These are phyloP conservation scores for Thunnus albacares DNA, from an alignment of 2,797 vertebrate species.

Conservation along the genomic window DNA sequence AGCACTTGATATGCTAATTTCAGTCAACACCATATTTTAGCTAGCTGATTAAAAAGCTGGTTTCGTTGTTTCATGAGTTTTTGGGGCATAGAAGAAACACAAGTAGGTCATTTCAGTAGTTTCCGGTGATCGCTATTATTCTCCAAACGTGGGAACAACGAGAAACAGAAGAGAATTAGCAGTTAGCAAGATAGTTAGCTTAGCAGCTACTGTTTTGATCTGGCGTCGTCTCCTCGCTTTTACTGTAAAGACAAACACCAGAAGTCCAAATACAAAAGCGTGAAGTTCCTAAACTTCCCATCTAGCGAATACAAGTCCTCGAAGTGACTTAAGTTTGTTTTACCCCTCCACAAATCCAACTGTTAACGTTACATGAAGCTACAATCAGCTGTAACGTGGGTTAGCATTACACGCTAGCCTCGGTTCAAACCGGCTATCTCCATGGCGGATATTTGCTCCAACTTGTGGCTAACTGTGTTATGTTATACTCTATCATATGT, in stretches of 20 bases:
- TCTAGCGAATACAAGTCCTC: too few species aligned
- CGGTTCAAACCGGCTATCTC: not conserved
- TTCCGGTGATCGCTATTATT: not conserved
- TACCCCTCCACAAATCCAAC: not conserved
- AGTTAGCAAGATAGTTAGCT: not conserved
- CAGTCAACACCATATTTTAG: not conserved
- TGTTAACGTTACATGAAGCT: not conserved
- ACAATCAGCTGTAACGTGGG: slow-evolving; percentile 25
- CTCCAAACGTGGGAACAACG: too few species aligned
- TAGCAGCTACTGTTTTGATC: not conserved
- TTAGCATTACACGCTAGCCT: slow-evolving; percentile 57
- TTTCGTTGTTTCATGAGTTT: not conserved
- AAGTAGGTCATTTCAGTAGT: not conserved
- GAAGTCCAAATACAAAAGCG: not conserved
- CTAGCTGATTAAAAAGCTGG: not conserved
- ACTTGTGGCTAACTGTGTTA: too few species aligned
- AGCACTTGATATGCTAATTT: not conserved
- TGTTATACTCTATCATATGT: not conserved
- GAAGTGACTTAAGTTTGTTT: not conserved
- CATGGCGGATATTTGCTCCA: not conserved
- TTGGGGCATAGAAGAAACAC: not conserved
- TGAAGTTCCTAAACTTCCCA: too few species aligned
- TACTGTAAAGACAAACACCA: not conserved
- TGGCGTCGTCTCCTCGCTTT: not conserved
- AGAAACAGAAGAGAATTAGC: not conserved